Evolutionary conservation across 1,140 invertebrate species (phyloP).

Genomic region (Orchestia grillus): DNA sequence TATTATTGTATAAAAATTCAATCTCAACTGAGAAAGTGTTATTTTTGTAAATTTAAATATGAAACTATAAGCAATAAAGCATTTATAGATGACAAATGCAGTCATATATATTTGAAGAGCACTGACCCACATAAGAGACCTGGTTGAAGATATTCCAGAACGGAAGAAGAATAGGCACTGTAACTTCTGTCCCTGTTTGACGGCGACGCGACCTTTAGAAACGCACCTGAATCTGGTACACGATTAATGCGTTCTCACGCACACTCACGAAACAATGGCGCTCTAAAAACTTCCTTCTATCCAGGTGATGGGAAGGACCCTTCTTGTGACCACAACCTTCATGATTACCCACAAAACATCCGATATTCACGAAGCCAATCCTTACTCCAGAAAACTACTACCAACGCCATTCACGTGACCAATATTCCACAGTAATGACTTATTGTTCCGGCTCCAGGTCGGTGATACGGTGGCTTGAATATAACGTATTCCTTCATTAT

Average conservation of each 20-base stretch:
- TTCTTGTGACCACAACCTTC: neutral
- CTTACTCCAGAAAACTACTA: neutral
- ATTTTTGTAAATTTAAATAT: no score
- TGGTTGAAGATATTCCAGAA: neutral
- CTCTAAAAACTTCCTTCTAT: neutral
- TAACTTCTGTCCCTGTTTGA: neutral
- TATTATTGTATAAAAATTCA: no score
- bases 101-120: no score
- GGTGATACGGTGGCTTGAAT: no score
- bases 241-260: neutral
- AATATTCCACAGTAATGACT: no score
- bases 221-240: neutral
- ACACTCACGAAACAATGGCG: neutral
- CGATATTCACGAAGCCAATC: neutral
- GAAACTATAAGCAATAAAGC: no score
- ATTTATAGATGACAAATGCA: no score
- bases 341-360: neutral
- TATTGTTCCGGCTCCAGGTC: no score
- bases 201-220: neutral
- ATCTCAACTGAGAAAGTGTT: no score
- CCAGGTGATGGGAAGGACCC: neutral
- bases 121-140: no score
- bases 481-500: neutral
- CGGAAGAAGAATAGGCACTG: neutral
- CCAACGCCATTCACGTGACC: neutral